A percentile compares a stretch with the other conserved stretches of the same genome.
Conservation (phyloP, 2,888 invertebrate species). For the Drosophila cognata region DNA sequence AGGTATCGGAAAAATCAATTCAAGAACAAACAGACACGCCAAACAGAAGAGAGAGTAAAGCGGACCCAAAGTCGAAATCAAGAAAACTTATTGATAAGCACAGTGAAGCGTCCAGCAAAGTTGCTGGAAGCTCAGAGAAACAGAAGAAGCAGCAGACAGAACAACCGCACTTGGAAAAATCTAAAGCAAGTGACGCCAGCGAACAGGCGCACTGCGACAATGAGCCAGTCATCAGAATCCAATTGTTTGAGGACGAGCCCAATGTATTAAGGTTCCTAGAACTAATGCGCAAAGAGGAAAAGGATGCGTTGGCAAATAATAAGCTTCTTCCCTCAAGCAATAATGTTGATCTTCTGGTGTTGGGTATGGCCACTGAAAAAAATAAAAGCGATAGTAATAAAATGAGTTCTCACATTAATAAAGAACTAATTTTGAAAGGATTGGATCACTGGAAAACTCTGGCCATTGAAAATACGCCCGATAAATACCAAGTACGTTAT, state of each 20-base stretch:
- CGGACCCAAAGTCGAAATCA: not conserved
- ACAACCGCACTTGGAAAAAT: not conserved
- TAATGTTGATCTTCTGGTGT: not conserved
- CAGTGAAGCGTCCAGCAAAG: not conserved
- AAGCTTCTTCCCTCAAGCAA: not conserved
- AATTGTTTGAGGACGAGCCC: conserved; percentile 15
- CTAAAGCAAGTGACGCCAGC: not conserved
- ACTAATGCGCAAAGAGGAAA: conserved; percentile 15
- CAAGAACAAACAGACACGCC: not conserved
- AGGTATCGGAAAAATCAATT: not conserved
- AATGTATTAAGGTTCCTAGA: conserved; percentile 11
- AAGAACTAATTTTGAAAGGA: not conserved
- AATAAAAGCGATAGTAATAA: not conserved
- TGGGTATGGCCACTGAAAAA: not conserved
- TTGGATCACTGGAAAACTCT: not conserved
- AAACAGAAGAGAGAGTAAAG: not conserved
- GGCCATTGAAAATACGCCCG: not conserved
- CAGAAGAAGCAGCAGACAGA: not conserved
- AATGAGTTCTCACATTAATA: not conserved
- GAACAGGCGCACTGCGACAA: conserved; percentile 1
- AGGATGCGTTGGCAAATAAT: not conserved
- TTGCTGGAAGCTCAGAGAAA: not conserved
- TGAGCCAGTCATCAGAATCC: conserved; percentile 1
- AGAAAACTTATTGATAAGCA: not conserved
- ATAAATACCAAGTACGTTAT: conserved; percentile 21